Evolutionary conservation across 2,797 vertebrate species (phyloP).

Genomic region (Myotis myotis): DNA sequence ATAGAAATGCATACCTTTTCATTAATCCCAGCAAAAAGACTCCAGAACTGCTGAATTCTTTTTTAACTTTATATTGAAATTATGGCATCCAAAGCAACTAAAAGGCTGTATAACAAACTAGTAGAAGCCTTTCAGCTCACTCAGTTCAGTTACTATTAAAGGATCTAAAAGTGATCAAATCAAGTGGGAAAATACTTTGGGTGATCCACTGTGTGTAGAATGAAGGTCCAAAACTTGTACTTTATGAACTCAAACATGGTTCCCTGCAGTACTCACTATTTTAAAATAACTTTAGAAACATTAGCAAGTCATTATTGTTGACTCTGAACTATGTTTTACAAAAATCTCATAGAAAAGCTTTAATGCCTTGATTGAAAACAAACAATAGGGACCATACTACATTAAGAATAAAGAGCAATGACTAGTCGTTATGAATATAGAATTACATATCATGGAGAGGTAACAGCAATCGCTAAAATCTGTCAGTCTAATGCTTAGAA

Average conservation of each 20-base stretch:
- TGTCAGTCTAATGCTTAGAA: constrained; percentile 41
- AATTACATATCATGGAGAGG: constrained; percentile 27
- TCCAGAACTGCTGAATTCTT: constrained; percentile 24
- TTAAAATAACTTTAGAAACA: constrained; percentile 51
- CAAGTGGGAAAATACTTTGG: constrained; percentile 22
- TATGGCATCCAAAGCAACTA: not conserved
- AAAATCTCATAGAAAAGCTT: constrained; percentile 42
- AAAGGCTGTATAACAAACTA: not conserved
- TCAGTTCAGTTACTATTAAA: not conserved
- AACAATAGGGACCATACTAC: not conserved
- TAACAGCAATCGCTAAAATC: constrained; percentile 59
- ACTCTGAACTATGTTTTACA: constrained; percentile 29
- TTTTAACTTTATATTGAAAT: constrained; percentile 50
- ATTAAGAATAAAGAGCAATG: constrained; percentile 7
- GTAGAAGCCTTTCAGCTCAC: not conserved
- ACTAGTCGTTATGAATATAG: constrained; percentile 10
- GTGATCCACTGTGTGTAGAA: not conserved
- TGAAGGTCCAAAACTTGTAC: not conserved
- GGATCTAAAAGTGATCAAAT: constrained; percentile 38
- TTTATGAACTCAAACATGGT: constrained; percentile 24
- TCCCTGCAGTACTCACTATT: not conserved
- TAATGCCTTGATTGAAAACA: constrained; percentile 26
- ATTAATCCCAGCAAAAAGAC: constrained; percentile 48
- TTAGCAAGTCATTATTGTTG: constrained; percentile 21
- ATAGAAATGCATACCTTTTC: constrained; percentile 49